Base-by-base conservation (phyloP, 2,113 vertebrate species). In the Argyrosomus japonicus region DNA sequence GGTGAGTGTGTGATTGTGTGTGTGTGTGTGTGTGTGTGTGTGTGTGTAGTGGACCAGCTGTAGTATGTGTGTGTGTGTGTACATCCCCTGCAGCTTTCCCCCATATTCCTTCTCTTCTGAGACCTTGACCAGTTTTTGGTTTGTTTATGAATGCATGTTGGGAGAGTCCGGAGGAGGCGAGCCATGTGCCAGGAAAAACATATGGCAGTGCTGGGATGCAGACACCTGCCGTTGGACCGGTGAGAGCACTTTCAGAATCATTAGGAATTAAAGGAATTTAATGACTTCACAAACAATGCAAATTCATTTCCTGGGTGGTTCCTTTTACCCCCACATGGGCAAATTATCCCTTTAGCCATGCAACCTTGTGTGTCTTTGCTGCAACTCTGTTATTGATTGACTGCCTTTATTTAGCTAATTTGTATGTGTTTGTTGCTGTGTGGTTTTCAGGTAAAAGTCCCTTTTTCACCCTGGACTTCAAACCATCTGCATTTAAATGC, bases 61-160 rank as follows among this genome's bases (percentile, higher is more conserved):
- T 53, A 50, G 8, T 40, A 36, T 36, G 36, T 40, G 36, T 40
- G 54, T 11, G 50, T 84, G 77, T 85, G 83, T 76, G 68, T 83
- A 78, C 77, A 81, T 68, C 82, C 82, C 89, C 89, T 12, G 71
- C 80, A 83, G 88, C 83, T 72, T 82, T 68, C 62, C 64, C 81
- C 86, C 68, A 81, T 78, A 77, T 81, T 81, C 75, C 77, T 68
- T 78, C 69, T 91, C 92, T 92, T 90, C 81, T 47, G 91, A 93
- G 93, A 92, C 88, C 89, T 90, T 93, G 93, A 94, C 93, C 94
- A 90, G 84, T 91, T 93, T 93, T 88, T 83, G 87, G 89, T 93
- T 94, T 95, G 92, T 95, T 94, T 94, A 91, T 89, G 89, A 88
- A 77, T 29, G 86, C 83, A 69, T 92, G 93, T 91, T 94, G 90